Percentiles rank a stretch among this genome's conserved stretches.
Evolutionary conservation across 92 coral and sea anemone genomes (phyloP).

Genomic region (Zoanthus sansibaricus): DNA sequence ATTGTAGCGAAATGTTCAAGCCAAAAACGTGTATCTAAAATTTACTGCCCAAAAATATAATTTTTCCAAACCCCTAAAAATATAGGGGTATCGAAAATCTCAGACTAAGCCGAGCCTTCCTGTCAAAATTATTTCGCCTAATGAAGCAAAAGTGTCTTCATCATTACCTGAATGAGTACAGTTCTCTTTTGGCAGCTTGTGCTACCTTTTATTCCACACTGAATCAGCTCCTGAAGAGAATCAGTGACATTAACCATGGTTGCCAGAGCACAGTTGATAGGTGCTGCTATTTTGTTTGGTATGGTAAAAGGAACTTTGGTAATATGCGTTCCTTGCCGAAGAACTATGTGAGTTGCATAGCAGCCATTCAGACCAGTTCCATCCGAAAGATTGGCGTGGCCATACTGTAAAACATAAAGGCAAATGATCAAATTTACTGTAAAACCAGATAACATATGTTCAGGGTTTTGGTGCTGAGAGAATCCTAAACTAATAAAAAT

Average conservation of each 20-base stretch:
- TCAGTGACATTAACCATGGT: conserved; percentile 92
- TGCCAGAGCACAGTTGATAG: conserved; percentile 94
- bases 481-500: no score
- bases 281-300: conserved; percentile 80
- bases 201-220: not conserved
- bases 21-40: no score
- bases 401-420: conserved; percentile 70
- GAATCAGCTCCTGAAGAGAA: conserved; percentile 57
- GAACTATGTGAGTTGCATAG: conserved; percentile 88
- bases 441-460: not conserved
- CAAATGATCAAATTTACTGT: not conserved
- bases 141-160: not conserved
- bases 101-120: no score
- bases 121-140: not conserved
- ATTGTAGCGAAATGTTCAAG: no score
- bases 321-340: conserved; percentile 92
- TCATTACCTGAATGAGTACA: conserved; percentile 85
- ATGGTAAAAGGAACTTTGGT: conserved; percentile 79
- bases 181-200: conserved; percentile 55
- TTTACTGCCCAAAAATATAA: no score
- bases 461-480: no score
- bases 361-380: conserved; percentile 93
- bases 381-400: conserved; percentile 71
- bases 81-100: no score
- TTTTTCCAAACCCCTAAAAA: no score